These are phyloP conservation scores for Pseudomyrmex flavicornis DNA, from an alignment of 1,140 invertebrate species.

Conservation along the genomic window DNA sequence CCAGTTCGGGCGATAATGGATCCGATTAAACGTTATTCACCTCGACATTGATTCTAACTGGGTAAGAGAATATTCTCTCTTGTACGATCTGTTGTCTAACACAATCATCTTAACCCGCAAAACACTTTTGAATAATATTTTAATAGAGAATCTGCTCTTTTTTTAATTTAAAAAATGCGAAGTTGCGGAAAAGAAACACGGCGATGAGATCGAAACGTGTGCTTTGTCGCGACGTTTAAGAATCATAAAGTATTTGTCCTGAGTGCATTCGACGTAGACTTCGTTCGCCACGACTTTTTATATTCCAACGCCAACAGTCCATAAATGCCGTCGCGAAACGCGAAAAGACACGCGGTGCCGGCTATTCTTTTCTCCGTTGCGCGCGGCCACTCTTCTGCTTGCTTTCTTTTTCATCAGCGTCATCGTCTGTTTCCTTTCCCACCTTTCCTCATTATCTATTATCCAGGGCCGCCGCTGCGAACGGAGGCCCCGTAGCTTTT, in stretches of 20 bases:
- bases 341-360: constrained; percentile 29
- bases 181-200: background rate
- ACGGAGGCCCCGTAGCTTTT: constrained; percentile 51
- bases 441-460: constrained; percentile 9
- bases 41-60: background rate
- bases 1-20: background rate
- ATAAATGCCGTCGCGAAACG: constrained; percentile 57
- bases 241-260: constrained; percentile 51
- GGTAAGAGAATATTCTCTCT: background rate
- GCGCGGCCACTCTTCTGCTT: background rate
- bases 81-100: background rate
- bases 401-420: constrained; percentile 18
- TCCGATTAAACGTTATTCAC: constrained; percentile 17
- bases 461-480: constrained; percentile 9
- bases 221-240: constrained; percentile 45
- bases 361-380: background rate
- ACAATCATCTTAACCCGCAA: background rate
- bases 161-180: background rate
- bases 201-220: background rate
- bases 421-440: constrained; percentile 29
- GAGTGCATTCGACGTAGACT: background rate
- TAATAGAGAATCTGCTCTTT: background rate
- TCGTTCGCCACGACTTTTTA: constrained; percentile 37
- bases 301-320: constrained; percentile 48
- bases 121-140: too few species aligned